Conservation (phyloP, 2,888 invertebrate genomes). For the Troides oblongomaculatus region DNA sequence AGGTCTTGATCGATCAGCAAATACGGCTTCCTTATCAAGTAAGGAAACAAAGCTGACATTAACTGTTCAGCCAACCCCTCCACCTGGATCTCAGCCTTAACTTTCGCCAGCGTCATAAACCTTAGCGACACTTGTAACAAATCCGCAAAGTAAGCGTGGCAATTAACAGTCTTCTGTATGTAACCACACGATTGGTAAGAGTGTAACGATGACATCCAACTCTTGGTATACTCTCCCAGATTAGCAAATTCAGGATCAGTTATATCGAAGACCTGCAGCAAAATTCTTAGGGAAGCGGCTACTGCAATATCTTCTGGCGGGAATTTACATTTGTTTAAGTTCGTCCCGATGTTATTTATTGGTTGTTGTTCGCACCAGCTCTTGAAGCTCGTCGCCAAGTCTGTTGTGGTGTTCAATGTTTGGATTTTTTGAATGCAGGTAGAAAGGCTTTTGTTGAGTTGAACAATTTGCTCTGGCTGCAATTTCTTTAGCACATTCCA, state of each 20-base stretch:
- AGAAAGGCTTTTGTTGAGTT: constrained; percentile 31
- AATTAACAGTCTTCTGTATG: constrained; percentile 26
- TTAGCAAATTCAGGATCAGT: constrained; percentile 3
- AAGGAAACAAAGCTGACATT: constrained; percentile 39
- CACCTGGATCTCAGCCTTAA: constrained; percentile 35
- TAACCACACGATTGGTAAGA: constrained; percentile 22
- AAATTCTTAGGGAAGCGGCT: constrained; percentile 37
- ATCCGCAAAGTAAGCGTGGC: constrained; percentile 41
- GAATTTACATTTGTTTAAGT: constrained; percentile 36
- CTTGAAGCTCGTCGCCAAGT: constrained; percentile 31
- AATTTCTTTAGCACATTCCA: constrained; percentile 37
- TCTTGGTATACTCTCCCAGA: background rate
- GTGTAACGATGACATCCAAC: constrained; percentile 6
- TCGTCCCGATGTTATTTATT: constrained; percentile 38
- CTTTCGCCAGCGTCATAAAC: constrained; percentile 35
- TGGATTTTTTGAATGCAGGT: constrained; percentile 32
- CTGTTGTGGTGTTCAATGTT: constrained; percentile 17
- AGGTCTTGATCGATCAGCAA: constrained; percentile 39
- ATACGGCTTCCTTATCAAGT: constrained; percentile 40
- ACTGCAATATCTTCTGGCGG: constrained; percentile 31
- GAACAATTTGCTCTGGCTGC: constrained; percentile 33
- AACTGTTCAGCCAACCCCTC: constrained; percentile 39
- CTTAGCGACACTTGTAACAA: constrained; percentile 43
- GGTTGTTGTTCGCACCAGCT: constrained; percentile 37
- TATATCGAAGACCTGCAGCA: constrained; percentile 33